Conservation (phyloP, 2,113 vertebrate genomes). For the Nannospalax galili region DNA sequence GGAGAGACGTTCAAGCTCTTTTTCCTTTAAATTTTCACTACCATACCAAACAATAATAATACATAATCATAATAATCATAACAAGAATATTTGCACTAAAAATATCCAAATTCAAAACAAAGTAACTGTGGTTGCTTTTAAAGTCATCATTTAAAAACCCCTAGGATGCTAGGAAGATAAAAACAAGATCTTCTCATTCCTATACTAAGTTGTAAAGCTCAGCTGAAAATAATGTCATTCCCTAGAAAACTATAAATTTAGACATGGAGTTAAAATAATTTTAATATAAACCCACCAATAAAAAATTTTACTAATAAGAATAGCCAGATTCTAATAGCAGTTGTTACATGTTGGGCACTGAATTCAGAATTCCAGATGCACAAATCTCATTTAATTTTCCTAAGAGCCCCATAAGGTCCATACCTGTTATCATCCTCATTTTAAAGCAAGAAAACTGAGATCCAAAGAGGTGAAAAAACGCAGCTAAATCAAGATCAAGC, state of each 20-base stretch:
- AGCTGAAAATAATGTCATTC: constrained; percentile 16
- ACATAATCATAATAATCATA: too few species aligned
- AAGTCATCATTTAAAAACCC: neutral
- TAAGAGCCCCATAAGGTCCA: neutral
- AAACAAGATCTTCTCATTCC: constrained; percentile 46
- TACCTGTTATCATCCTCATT: neutral
- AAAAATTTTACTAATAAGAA: constrained; percentile 42
- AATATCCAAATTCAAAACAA: constrained; percentile 47
- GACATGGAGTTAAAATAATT: constrained; percentile 8
- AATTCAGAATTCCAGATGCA: neutral
- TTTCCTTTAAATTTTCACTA: constrained; percentile 39
- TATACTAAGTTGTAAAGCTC: constrained; percentile 25
- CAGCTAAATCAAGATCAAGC: neutral
- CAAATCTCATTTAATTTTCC: constrained; percentile 8
- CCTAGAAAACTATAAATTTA: constrained; percentile 22
- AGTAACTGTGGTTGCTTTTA: constrained; percentile 10
- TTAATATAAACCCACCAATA: constrained; percentile 35
- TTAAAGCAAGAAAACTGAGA: neutral
- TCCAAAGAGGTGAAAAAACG: neutral
- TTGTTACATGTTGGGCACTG: too few species aligned
- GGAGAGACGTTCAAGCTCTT: constrained; percentile 44
- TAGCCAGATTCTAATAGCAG: neutral
- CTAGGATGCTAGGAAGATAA: neutral
- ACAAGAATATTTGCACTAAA: neutral
- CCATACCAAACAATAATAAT: neutral